A percentile compares a stretch with the other conserved stretches of the same genome.
phyloP scores from a whole-genome alignment of 2,113 vertebrate genomes.

The Scophthalmus maximus region DNA sequence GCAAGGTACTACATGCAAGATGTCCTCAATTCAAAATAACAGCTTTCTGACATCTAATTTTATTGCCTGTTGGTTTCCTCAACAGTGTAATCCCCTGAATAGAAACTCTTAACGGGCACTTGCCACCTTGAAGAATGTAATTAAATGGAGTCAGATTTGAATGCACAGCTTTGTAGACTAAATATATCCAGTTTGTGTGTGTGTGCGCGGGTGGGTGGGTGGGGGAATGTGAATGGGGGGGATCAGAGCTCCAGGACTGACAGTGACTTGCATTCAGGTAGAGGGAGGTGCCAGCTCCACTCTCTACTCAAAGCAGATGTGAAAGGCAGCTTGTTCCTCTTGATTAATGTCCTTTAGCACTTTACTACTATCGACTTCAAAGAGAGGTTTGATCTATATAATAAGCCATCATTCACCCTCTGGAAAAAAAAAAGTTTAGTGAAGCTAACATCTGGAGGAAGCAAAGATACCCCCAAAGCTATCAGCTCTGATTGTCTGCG shows the following conservation, averaged over 20 bases:
- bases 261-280: constrained; percentile 60
- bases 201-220: neutral
- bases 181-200: constrained; percentile 54
- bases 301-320: constrained; percentile 49
- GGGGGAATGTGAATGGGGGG: neutral
- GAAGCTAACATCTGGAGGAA: constrained; percentile 20
- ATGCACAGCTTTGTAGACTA: constrained; percentile 53
- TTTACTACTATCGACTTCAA: constrained; percentile 54
- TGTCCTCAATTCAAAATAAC: constrained; percentile 39
- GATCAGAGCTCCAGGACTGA: constrained; percentile 36
- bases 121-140: constrained; percentile 64
- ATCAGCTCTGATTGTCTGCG: constrained; percentile 22
- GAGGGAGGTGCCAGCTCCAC: constrained; percentile 52
- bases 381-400: constrained; percentile 53
- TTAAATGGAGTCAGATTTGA: constrained; percentile 53
- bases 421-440: neutral
- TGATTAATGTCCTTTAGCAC: constrained; percentile 65
- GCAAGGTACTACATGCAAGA: neutral
- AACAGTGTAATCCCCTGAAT: constrained; percentile 33
- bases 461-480: constrained; percentile 1
- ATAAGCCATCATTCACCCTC: constrained; percentile 40
- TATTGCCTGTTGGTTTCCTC: constrained; percentile 43
- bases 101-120: constrained; percentile 44
- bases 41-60: constrained; percentile 45
- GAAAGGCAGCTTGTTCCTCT: constrained; percentile 60